Conservation (phyloP, 2,888 invertebrate genomes). For the Euplagia quadripunctaria region DNA sequence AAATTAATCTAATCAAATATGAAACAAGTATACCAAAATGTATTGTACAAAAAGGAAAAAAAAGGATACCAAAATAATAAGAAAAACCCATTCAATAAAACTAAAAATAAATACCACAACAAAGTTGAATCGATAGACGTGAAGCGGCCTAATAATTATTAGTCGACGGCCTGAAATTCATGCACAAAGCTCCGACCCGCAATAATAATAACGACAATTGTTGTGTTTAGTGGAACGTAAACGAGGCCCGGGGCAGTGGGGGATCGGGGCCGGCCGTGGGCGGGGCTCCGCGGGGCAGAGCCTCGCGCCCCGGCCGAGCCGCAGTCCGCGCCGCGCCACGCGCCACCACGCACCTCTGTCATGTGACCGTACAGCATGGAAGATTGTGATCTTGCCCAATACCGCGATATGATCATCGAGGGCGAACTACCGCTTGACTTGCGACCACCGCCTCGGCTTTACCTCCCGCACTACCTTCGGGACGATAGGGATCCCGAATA, state of each 20-base stretch:
- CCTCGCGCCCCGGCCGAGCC: constrained; percentile 68
- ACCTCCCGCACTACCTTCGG: constrained; percentile 79
- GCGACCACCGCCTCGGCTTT: constrained; percentile 80
- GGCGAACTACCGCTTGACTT: constrained; percentile 82
- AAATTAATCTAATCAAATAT: neutral
- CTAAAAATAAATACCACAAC: constrained; percentile 77
- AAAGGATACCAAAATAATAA: neutral
- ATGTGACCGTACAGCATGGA: constrained; percentile 84
- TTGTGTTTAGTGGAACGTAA: constrained; percentile 88
- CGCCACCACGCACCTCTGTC: constrained; percentile 80
- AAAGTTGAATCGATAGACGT: constrained; percentile 82
- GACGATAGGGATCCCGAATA: constrained; percentile 74
- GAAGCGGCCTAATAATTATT: constrained; percentile 84
- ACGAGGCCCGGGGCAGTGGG: constrained; percentile 68
- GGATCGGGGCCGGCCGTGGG: constrained; percentile 52
- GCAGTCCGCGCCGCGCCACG: constrained; percentile 81
- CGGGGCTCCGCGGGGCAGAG: constrained; percentile 68
- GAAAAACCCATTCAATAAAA: constrained; percentile 46
- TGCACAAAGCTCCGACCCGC: constrained; percentile 87
- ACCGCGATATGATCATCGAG: constrained; percentile 84
- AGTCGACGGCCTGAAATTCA: constrained; percentile 87
- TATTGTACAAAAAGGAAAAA: neutral
- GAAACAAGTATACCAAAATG: neutral
- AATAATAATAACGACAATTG: constrained; percentile 88
- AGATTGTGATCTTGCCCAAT: constrained; percentile 83